Conservation (phyloP, 2,113 vertebrate genomes). For the Arenaria interpres region DNA sequence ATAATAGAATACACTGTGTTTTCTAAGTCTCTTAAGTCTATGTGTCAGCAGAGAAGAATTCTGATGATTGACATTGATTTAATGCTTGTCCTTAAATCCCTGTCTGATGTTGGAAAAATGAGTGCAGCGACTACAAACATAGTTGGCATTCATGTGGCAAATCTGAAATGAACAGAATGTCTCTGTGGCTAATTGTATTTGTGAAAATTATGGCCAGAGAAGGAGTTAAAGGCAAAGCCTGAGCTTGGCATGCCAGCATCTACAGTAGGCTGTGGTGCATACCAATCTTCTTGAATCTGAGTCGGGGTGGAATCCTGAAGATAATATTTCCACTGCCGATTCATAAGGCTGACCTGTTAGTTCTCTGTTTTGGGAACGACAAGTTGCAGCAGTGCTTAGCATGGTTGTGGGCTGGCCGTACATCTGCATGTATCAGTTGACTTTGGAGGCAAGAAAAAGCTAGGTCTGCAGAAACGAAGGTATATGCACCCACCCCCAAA, state of each 20-base stretch:
- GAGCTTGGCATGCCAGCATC: neutral
- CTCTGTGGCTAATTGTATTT: neutral
- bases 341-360: neutral
- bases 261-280: neutral
- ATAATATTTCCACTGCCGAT: neutral
- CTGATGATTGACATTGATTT: neutral
- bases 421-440: neutral
- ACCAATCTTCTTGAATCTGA: neutral
- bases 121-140: neutral
- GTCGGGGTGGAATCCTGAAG: neutral
- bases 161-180: neutral
- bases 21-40: neutral
- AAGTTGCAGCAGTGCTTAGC: neutral
- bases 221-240: neutral
- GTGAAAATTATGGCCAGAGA: neutral
- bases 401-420: accelerated
- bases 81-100: neutral
- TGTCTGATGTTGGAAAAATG: neutral
- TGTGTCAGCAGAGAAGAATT: neutral
- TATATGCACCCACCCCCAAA: neutral
- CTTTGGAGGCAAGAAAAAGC: neutral
- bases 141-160: neutral
- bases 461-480: neutral
- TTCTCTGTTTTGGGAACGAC: neutral
- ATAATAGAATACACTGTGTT: neutral